Base-by-base conservation (phyloP, 30 jellyfish, hydroid and myxozoan species). In the Cassiopea xamachana region DNA sequence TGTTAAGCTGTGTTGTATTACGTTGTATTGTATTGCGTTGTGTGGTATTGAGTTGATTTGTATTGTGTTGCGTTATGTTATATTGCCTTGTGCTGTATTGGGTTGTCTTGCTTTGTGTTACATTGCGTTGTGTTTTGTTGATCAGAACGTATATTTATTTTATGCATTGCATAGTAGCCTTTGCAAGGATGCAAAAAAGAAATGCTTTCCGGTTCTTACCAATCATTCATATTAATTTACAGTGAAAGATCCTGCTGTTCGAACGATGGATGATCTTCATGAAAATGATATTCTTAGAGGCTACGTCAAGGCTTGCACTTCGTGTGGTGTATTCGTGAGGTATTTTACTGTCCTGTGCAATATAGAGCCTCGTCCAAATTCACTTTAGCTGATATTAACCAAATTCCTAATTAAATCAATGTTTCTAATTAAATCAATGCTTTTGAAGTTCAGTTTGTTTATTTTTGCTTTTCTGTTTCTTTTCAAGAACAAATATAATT, bases 261-360 rank as follows among this genome's bases (percentile, higher is more conserved):
- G 51, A 5, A 91, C 98, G 45, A 67, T 80, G 77, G 99, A 96
- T 81, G 99, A 96, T 75, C 70, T 96, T 17, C 96, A 92, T 44
- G 98, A 92, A 68, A 98, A 98, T 48, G 98, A 89, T 72, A 84
- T 96, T 62, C 46, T 96, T 18, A 90, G 98, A 39, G 99, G 99
- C 68, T 96, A 96, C 75, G 94, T 96, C 77, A 96, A 96, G 70
- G 78, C 98, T 1, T 83, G 96, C 74, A 50, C 98, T 39, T 83
- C 95, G 2, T 90, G 92, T 64, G 99, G 99, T 43, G 97, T 96
- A 6, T 96, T 96, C 77, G 98, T 96, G 27, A 80, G 98, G 99
- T 96, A 92, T 48, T 67, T 67, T 67, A 5, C 3, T 67, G 6
- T 1, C 8, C 43, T 16, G 8, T 6, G 76, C 4, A 67, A 67